Conservation (phyloP, 2,888 invertebrate species). For the Ochropleura plecta region DNA sequence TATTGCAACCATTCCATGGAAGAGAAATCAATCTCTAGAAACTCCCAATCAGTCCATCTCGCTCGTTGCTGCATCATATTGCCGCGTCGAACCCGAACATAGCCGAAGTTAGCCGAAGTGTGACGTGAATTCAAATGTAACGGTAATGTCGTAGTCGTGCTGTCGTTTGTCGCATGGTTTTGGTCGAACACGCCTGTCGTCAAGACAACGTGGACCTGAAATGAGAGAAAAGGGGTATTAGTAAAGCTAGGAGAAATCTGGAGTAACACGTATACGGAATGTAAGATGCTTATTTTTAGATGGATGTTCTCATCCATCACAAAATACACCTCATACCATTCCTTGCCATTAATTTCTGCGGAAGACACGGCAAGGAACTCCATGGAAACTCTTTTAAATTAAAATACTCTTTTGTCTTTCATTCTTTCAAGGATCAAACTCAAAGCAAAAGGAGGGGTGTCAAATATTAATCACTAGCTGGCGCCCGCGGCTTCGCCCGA, state of each 20-base stretch:
- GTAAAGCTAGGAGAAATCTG: not conserved
- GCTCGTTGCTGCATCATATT: not conserved
- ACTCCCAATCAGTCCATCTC: not conserved
- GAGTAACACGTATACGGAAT: not conserved
- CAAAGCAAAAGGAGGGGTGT: not conserved
- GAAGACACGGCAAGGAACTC: too few species aligned
- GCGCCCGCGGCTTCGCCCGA: too few species aligned
- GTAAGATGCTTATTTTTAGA: not conserved
- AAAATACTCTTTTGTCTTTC: too few species aligned
- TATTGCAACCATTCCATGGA: not conserved
- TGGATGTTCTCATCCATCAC: too few species aligned
- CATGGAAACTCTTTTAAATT: too few species aligned
- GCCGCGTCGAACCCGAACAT: slow-evolving; percentile 19
- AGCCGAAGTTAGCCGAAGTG: slow-evolving; percentile 57
- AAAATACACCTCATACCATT: too few species aligned
- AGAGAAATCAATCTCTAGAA: not conserved
- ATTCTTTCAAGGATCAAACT: not conserved
- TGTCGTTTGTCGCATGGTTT: slow-evolving; percentile 61
- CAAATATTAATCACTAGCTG: not conserved
- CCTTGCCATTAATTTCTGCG: too few species aligned
- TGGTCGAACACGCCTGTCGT: slow-evolving; percentile 73
- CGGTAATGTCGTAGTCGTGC: slow-evolving; percentile 51
- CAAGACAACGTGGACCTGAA: slow-evolving; percentile 76
- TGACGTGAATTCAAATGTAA: slow-evolving; percentile 60
- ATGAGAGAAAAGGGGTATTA: slow-evolving; percentile 46